Percentiles rank a stretch among this genome's conserved stretches.
Conservation (phyloP, 2,888 invertebrate species). For the Hermodice carunculata region DNA sequence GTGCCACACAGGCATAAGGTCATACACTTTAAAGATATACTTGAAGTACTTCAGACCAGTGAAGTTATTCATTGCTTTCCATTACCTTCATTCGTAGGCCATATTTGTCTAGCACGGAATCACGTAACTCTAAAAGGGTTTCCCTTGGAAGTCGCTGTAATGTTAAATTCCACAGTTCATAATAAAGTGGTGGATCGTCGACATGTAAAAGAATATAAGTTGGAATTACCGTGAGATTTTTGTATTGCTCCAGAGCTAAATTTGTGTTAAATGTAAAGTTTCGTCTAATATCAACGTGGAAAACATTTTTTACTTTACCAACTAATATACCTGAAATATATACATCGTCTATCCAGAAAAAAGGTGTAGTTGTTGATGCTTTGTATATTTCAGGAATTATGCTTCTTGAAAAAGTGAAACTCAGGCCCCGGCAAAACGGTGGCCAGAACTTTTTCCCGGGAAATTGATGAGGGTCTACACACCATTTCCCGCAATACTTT, state of each 20-base stretch:
- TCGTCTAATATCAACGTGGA: slow-evolving; percentile 75
- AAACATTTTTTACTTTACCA: slow-evolving; percentile 44
- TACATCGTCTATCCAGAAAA: slow-evolving; percentile 62
- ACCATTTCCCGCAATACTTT: slow-evolving; percentile 41
- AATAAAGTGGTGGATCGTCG: slow-evolving; percentile 6
- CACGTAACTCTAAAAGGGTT: too few relatives aligned
- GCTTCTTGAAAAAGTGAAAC: slow-evolving; percentile 50
- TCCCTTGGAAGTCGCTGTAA: slow-evolving; percentile 4
- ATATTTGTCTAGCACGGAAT: too few relatives aligned
- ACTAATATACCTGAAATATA: slow-evolving; percentile 58
- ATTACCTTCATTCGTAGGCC: too few relatives aligned
- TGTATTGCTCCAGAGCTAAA: slow-evolving; percentile 23
- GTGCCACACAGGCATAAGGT: too few relatives aligned
- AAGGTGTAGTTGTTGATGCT: slow-evolving; percentile 45
- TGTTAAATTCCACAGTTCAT: slow-evolving; percentile 21
- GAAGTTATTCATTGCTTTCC: too few relatives aligned
- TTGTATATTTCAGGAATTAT: slow-evolving; percentile 50
- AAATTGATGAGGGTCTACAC: slow-evolving; percentile 39
- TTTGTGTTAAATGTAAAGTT: slow-evolving; percentile 85
- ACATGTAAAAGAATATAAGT: slow-evolving; percentile 25
- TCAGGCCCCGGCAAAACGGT: slow-evolving; percentile 60
- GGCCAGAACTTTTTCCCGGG: slow-evolving; percentile 46
- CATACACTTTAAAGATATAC: too few relatives aligned
- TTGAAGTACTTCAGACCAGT: too few relatives aligned
- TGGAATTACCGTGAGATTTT: too few relatives aligned